Evolutionary conservation across 1,140 invertebrate genomes (phyloP).

Genomic region (Diuraphis noxia): DNA sequence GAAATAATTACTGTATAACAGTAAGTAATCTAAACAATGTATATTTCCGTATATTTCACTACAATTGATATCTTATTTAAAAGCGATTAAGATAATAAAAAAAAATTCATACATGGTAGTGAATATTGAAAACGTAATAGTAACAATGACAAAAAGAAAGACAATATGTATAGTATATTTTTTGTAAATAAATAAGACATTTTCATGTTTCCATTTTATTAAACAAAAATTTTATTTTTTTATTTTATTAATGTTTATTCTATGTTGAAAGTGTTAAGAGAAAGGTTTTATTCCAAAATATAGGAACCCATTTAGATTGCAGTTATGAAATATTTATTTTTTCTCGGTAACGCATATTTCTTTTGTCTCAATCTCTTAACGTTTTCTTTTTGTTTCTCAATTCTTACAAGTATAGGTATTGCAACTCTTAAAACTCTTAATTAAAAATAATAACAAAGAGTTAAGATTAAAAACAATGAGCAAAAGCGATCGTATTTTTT

Average conservation of each 20-base stretch:
- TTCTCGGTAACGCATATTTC: neutral
- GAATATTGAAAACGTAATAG: neutral
- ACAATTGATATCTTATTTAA: neutral
- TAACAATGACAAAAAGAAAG: neutral
- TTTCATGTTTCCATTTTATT: neutral
- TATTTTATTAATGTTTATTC: neutral
- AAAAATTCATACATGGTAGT: neutral
- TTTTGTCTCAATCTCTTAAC: neutral
- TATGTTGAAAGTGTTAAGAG: neutral
- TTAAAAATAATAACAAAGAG: neutral
- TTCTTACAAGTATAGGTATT: neutral
- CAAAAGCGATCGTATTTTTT: neutral
- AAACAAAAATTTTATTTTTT: neutral
- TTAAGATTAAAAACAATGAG: neutral
- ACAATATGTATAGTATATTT: neutral
- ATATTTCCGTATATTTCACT: neutral
- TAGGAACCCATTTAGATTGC: neutral
- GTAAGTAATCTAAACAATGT: neutral
- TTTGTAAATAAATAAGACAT: neutral
- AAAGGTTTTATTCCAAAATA: neutral
- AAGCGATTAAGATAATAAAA: neutral
- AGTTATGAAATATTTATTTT: neutral
- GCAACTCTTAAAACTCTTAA: neutral
- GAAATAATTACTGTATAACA: neutral
- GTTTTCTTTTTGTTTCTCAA: neutral